These are phyloP conservation scores for Pollenia labialis DNA, from an alignment of 2,888 invertebrate genomes.

Conservation along the genomic window DNA sequence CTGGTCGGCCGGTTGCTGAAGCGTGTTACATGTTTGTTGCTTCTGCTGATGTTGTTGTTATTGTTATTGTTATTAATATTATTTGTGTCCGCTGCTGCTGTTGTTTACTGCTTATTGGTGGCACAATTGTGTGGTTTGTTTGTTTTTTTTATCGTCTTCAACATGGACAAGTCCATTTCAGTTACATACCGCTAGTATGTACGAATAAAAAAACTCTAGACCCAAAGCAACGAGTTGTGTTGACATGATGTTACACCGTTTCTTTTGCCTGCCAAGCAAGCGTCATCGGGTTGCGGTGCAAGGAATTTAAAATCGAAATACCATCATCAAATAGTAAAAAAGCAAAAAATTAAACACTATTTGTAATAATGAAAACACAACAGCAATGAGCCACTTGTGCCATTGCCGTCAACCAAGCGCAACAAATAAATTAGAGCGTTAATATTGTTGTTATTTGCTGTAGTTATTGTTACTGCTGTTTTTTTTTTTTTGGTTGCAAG, in stretches of 20 bases:
- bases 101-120: conserved; percentile 67
- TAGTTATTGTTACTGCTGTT: neutral
- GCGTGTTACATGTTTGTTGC: conserved; percentile 69
- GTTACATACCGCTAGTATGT: conserved; percentile 35
- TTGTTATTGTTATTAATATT: conserved; percentile 56
- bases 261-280: conserved; percentile 42
- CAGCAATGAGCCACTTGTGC: conserved; percentile 72
- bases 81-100: conserved; percentile 67
- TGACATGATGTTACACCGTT: conserved; percentile 73
- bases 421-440: conserved; percentile 77
- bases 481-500: conserved; percentile 16
- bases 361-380: conserved; percentile 65
- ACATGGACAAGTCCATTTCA: conserved; percentile 70
- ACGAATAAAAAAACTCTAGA: conserved; percentile 35
- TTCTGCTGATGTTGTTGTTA: conserved; percentile 37
- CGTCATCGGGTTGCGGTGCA: conserved; percentile 47
- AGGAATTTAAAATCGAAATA: conserved; percentile 62
- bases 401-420: conserved; percentile 75
- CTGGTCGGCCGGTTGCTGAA: conserved; percentile 57
- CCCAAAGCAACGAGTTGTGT: conserved; percentile 62
- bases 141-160: conserved; percentile 59
- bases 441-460: conserved; percentile 71
- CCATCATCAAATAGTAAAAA: conserved; percentile 59
- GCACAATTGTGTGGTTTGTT: conserved; percentile 67
- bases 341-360: neutral